These are phyloP conservation scores for Dyspetes luteomarginatus DNA, from an alignment of 2,888 invertebrate species.

Conservation along the genomic window DNA sequence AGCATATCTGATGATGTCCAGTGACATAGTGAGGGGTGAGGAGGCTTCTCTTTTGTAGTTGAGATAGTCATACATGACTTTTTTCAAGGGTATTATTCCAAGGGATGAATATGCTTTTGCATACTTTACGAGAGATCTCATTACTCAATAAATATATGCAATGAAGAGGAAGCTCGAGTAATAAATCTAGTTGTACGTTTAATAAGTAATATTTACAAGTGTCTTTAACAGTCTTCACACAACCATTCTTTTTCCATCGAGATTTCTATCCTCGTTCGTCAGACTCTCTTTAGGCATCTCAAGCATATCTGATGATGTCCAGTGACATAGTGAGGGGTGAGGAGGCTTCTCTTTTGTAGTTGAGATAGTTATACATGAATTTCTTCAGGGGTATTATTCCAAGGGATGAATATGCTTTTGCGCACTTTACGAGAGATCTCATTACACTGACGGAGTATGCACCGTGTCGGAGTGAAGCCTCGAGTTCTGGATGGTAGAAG, in stretches of 20 bases:
- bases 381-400: no score
- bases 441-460: conserved; percentile 65
- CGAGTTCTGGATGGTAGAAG: conserved; percentile 49
- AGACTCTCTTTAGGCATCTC: background rate
- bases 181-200: no score
- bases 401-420: conserved; percentile 20
- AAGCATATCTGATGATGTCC: conserved; percentile 4
- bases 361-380: conserved; percentile 5
- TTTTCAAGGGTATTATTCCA: no score
- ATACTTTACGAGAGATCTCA: conserved; percentile 54
- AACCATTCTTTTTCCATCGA: background rate
- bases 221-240: no score
- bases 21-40: conserved; percentile 1
- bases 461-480: conserved; percentile 55
- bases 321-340: background rate
- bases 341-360: conserved; percentile 15
- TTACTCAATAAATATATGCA: no score
- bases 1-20: conserved; percentile 3
- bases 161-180: no score
- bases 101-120: conserved; percentile 23
- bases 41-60: conserved; percentile 13
- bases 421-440: conserved; percentile 52
- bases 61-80: conserved; percentile 5
- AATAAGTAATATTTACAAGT: no score
- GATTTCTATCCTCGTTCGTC: background rate